phyloP scores from a whole-genome alignment of 2,113 vertebrate genomes.

The Anthoscopus minutus region DNA sequence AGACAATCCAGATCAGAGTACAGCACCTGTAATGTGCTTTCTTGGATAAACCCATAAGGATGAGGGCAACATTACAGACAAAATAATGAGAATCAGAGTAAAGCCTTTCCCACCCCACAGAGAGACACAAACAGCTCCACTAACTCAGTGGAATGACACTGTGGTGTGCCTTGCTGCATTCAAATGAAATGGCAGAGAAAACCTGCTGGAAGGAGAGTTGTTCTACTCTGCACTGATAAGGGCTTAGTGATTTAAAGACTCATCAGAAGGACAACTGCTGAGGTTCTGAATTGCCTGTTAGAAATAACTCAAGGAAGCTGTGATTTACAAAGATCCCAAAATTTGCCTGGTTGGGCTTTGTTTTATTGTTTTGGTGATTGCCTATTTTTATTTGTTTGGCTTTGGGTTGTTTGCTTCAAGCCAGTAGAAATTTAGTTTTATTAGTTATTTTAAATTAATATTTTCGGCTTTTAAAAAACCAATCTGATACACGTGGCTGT shows the following conservation, averaged over 20 bases:
- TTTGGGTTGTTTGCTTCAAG: background rate
- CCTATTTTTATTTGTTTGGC: background rate
- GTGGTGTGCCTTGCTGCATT: background rate
- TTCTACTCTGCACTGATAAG: background rate
- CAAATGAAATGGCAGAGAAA: background rate
- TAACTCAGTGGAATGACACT: background rate
- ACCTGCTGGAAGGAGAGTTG: background rate
- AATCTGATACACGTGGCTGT: background rate
- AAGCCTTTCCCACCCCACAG: background rate
- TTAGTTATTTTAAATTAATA: background rate
- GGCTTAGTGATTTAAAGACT: background rate
- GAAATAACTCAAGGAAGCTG: background rate
- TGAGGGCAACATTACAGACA: background rate
- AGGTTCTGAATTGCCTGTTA: background rate
- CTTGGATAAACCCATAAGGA: background rate
- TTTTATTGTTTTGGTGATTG: background rate
- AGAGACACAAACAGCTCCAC: background rate
- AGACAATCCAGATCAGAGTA: background rate
- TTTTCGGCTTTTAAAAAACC: background rate
- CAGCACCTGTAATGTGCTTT: background rate
- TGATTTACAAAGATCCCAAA: background rate
- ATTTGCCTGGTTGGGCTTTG: background rate
- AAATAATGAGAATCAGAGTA: background rate
- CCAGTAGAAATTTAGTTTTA: background rate
- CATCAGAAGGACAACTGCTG: background rate